These are phyloP conservation scores for Rhyzopertha dominica DNA, from an alignment of 1,140 invertebrate species.

Conservation along the genomic window DNA sequence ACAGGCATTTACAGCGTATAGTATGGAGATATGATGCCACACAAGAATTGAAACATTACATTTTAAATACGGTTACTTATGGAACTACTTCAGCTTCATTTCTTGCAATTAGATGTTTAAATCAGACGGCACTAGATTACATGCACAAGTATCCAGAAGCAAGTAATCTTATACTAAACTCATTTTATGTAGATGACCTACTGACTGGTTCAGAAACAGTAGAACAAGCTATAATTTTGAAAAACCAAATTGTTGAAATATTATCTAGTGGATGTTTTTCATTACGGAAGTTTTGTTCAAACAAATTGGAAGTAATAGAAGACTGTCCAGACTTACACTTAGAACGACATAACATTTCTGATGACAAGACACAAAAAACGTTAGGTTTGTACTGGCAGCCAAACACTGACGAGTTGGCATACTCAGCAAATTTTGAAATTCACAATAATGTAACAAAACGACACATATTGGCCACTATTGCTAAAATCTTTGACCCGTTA, in stretches of 20 bases:
- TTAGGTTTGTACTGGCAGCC: conserved; percentile 41
- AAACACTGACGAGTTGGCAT: conserved; percentile 32
- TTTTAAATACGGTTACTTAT: conserved; percentile 40
- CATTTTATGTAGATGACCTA: conserved; percentile 49
- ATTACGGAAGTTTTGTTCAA: conserved; percentile 27
- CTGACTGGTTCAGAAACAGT: conserved; percentile 37
- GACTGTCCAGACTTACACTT: not conserved
- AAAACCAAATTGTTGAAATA: conserved; percentile 25
- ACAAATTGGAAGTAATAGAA: conserved; percentile 13
- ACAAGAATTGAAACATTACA: conserved; percentile 27
- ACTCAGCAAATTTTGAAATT: conserved; percentile 20
- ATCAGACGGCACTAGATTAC: conserved; percentile 36
- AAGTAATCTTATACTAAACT: conserved; percentile 26
- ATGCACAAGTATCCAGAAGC: conserved; percentile 30
- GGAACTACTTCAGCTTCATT: conserved; percentile 38
- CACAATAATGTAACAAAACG: conserved; percentile 38
- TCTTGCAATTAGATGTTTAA: conserved; percentile 32
- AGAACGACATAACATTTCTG: conserved; percentile 1
- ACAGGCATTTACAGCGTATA: conserved; percentile 41
- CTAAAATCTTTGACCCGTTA: conserved; percentile 47
- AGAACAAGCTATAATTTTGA: conserved; percentile 23
- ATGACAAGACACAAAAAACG: conserved; percentile 28
- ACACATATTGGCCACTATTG: conserved; percentile 37
- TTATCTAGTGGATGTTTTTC: conserved; percentile 21
- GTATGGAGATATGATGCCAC: conserved; percentile 35